phyloP scores from a whole-genome alignment of 2,888 invertebrate genomes.

The Hemistola chrysoprasaria region DNA sequence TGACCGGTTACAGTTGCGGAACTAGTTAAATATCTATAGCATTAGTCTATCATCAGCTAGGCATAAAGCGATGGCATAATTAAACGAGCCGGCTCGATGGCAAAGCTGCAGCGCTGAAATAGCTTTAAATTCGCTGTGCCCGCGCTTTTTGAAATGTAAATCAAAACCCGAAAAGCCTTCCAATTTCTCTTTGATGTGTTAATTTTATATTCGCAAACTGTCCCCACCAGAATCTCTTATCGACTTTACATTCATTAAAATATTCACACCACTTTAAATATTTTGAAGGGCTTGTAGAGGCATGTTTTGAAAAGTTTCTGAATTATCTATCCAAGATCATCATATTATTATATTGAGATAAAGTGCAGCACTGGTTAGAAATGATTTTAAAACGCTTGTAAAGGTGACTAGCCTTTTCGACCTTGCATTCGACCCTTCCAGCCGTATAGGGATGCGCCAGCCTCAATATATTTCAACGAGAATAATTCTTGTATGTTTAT shows the following conservation, averaged over 20 bases:
- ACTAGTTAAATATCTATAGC: too few species aligned
- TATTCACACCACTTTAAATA: slow-evolving; percentile 38
- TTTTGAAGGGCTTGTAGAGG: slow-evolving; percentile 16
- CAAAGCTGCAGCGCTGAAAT: slow-evolving; percentile 17
- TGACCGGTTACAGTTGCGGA: too few species aligned
- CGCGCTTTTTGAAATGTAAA: slow-evolving; percentile 75
- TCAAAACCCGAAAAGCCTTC: slow-evolving; percentile 62
- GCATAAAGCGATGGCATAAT: slow-evolving; percentile 21
- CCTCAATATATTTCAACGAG: too few species aligned
- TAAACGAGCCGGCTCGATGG: slow-evolving; percentile 20
- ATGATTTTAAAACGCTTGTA: too few species aligned
- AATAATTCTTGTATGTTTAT: too few species aligned
- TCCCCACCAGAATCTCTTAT: slow-evolving; percentile 49
- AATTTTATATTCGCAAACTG: slow-evolving; percentile 59
- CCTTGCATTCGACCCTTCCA: too few species aligned
- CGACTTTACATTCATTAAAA: slow-evolving; percentile 58
- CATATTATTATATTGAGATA: too few species aligned
- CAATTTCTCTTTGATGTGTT: slow-evolving; percentile 72
- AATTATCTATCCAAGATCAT: too few species aligned
- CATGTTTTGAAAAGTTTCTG: too few species aligned
- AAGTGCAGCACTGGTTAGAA: too few species aligned
- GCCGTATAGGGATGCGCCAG: too few species aligned
- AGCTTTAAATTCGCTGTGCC: slow-evolving; percentile 43
- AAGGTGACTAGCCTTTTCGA: too few species aligned
- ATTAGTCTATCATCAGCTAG: neutral